Evolutionary conservation across 2,113 vertebrate genomes (phyloP).

Genomic region (Mesitornis unicolor): DNA sequence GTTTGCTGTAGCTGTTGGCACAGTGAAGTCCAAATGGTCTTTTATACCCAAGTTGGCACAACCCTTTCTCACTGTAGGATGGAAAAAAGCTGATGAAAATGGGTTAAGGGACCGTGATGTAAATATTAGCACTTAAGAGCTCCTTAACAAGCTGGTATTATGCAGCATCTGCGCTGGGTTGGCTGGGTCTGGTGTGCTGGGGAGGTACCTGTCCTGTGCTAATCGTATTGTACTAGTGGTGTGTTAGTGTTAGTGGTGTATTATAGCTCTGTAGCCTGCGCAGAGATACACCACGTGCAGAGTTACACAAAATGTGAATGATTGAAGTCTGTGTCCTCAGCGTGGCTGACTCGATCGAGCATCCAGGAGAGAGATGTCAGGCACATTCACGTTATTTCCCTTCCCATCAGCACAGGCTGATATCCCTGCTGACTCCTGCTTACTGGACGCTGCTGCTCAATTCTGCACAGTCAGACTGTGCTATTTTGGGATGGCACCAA

Average conservation of each 20-base stretch:
- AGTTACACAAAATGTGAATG: not conserved
- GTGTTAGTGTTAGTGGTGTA: not conserved
- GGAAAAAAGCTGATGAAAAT: not conserved
- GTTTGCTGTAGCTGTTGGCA: not conserved
- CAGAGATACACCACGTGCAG: not conserved
- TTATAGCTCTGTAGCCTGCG: not conserved
- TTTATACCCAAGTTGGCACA: not conserved
- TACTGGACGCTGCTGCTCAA: not conserved
- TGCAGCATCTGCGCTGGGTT: not conserved
- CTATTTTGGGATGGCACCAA: not conserved
- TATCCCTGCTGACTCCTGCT: accelerated
- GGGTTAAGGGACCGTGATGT: not conserved
- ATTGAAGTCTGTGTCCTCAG: not conserved
- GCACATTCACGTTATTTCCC: not conserved
- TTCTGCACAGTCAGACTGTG: not conserved
- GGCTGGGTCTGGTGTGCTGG: not conserved
- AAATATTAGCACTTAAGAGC: not conserved
- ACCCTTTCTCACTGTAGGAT: not conserved
- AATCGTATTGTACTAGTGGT: not conserved
- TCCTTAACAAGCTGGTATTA: not conserved
- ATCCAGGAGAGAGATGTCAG: not conserved
- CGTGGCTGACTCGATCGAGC: not conserved
- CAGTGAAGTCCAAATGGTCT: not conserved
- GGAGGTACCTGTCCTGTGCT: not conserved
- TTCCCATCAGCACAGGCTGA: not conserved